Base-by-base conservation (phyloP, 2,888 invertebrate species). In the Spodoptera picta region DNA sequence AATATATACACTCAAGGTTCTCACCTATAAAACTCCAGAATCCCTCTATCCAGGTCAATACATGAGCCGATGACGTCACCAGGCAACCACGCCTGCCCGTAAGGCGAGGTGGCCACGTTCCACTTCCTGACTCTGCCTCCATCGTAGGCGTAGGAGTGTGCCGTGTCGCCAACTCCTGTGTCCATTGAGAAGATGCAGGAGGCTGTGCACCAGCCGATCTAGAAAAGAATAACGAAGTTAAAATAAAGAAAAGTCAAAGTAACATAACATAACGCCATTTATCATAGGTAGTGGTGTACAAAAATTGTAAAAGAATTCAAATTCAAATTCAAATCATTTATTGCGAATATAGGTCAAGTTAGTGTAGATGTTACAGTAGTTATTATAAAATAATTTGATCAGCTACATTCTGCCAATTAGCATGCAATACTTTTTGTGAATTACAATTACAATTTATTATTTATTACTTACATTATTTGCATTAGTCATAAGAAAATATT, bases 11-110 rank as follows among this genome's bases (percentile, higher is more conserved):
- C 19, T 19, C 19, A 19, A 19, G 19, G 19, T 43, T 2, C 46
- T 54, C 75, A 95, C 96, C 96, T 95, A 82, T 92, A 96, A 84
- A 95, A 98, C 82, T 96, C 96, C 65, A 98, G 94, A 1, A 92
- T 94, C 9, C 97, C 97, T 24, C 93, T 94, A 72, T 98, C 97
- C 86, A 97, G 90, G 85, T 98, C 97, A 31, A 98, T 91, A 62
- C 97, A 96, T 77, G 96, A 95, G 0, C 96, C 96, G 61, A 98
- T 97, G 55, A 98, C 96, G 89, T 98, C 98, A 19, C 98, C 98
- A n/a, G 96, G 96, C 73, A 97, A 93, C 98, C 98, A 98, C 19
- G 96, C 91, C 82, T 96, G 96, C 0, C 98, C 98, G 84, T 98
- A 98, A 72, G 96, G 96, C 9, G 95, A 90, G 0, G 96, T 96